Base-by-base conservation (phyloP, 1,140 invertebrate species). In the Aphaenogaster rudis region DNA sequence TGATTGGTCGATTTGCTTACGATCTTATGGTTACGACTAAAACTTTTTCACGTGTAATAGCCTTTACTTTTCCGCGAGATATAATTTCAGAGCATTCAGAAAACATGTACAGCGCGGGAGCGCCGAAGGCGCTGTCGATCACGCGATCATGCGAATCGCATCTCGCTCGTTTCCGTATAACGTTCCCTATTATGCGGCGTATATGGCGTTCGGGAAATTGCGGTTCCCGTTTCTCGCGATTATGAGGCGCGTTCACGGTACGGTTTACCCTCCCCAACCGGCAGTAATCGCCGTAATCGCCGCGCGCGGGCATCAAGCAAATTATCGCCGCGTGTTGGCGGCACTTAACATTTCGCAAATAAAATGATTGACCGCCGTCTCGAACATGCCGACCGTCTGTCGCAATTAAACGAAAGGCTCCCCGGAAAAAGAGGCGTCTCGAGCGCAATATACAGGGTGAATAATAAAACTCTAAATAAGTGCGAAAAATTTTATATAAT, bases 311-410 rank as follows among this genome's bases (percentile, higher is more conserved):
- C 48, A 52, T 76, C n/a, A 36, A 71, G 57, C 45, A 77, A 77
- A 63, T 85, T 77, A 64, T 33, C 71, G 7, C 59, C 42, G 61
- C 33, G 33, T 85, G 45, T 64, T 59, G 45, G 61, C 45, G 69
- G 57, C 72, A 74, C 57, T 85, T 85, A 64, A 85, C 36, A 77
- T 85, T 77, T 77, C 72, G 61, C 81, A 85, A 85, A 77, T 85
- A 85, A 85, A 77, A 85, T 77, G 69, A 85, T 81, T 71, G 64
- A 71, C 78, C 72, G 71, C 36, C 81, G 39, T 33, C 48, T 78
- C 42, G 74, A 52, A 4, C 28, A n/a, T 42, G 63, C 48, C 59
- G 69, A 52, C 39, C 50, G 66, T 28, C 52, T 78, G 59, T 45
- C 36, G 36, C 72, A 78, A 86, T 78, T 63, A 86, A 86, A 86